phyloP scores from a whole-genome alignment of 2,888 invertebrate genomes.

The Lepidocyrtinus sp. region DNA sequence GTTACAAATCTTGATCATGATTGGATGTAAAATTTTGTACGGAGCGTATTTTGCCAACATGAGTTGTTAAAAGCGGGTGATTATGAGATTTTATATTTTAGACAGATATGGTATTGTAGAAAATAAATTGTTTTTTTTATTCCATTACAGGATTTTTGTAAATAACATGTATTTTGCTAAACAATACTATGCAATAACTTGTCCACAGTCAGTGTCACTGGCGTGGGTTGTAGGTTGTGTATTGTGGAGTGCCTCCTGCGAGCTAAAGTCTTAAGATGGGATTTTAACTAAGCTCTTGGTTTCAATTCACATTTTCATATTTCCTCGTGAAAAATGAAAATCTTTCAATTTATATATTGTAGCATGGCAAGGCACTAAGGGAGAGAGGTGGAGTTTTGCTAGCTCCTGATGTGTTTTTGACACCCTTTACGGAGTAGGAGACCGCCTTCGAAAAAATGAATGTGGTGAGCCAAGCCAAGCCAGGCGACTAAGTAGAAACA shows the following conservation, averaged over 20 bases:
- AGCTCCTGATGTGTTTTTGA: constrained; percentile 64
- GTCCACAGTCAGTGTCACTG: too few species aligned
- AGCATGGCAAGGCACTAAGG: too few species aligned
- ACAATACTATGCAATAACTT: too few species aligned
- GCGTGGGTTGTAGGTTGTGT: constrained; percentile 21
- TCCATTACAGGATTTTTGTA: constrained; percentile 46
- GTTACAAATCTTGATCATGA: constrained; percentile 52
- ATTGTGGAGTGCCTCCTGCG: constrained; percentile 31
- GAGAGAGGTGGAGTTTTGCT: constrained; percentile 64
- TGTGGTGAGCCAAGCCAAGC: constrained; percentile 26
- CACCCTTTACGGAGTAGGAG: constrained; percentile 62
- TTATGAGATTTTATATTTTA: too few species aligned
- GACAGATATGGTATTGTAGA: constrained; percentile 49
- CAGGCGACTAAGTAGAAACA: background rate
- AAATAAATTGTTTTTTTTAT: constrained; percentile 54
- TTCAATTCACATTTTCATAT: too few species aligned
- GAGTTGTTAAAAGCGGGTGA: too few species aligned
- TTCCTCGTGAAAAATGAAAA: too few species aligned
- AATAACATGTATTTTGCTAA: too few species aligned
- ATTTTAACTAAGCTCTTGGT: too few species aligned
- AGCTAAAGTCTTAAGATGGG: too few species aligned
- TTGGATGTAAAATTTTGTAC: constrained; percentile 55
- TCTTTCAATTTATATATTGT: too few species aligned
- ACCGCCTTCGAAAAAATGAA: constrained; percentile 60
- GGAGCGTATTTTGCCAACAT: constrained; percentile 50